Evolutionary conservation across 2,113 vertebrate species (phyloP).

Genomic region (Odontophorus gujanensis): DNA sequence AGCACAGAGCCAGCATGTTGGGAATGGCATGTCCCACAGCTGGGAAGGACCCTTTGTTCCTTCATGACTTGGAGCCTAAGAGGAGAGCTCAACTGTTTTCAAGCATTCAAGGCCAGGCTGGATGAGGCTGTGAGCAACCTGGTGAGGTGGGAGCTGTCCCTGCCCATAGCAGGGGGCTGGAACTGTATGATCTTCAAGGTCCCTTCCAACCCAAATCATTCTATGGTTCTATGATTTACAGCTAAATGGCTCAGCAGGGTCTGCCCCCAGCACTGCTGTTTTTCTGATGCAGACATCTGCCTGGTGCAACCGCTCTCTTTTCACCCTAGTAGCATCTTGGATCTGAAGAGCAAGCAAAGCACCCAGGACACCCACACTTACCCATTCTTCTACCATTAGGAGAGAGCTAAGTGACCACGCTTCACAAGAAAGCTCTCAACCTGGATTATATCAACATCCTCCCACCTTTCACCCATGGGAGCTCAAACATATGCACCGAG

Average conservation of each 20-base stretch:
- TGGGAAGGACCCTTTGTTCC: neutral
- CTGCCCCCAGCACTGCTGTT: neutral
- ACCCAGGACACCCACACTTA: neutral
- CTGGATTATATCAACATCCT: neutral
- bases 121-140: no score
- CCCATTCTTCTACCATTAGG: neutral
- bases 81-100: neutral
- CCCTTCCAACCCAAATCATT: no score
- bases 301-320: neutral
- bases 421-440: neutral
- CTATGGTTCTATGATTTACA: neutral
- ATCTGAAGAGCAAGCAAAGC: neutral
- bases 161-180: no score
- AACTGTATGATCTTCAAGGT: no score
- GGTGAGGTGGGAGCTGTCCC: no score
- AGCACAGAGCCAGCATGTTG: neutral
- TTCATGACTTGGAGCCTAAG: neutral
- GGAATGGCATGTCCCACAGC: neutral
- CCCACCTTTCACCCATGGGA: neutral
- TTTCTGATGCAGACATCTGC: conserved; percentile 3
- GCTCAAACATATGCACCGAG: neutral
- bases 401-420: neutral
- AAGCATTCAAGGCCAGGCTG: no score
- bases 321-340: neutral
- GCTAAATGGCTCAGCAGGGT: neutral